A percentile compares a stretch with the other conserved stretches of the same genome.
phyloP scores from a whole-genome alignment of 2,888 invertebrate species.

The Pachymerium ferrugineum region DNA sequence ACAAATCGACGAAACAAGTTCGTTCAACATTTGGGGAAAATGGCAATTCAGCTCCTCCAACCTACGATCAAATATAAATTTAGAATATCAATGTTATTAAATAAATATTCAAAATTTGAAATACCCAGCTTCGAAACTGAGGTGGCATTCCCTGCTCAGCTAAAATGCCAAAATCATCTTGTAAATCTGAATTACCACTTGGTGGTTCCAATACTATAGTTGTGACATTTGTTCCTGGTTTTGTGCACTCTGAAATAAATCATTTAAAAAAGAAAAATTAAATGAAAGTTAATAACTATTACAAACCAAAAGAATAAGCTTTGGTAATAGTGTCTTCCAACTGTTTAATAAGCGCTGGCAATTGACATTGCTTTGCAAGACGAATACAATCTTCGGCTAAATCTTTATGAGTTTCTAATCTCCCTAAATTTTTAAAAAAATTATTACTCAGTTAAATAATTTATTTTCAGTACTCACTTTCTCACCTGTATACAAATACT shows the following conservation, averaged over 20 bases:
- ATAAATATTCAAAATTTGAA: too few relatives aligned
- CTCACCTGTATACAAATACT: conserved; percentile 50
- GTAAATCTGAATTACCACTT: conserved; percentile 42
- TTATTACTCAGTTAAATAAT: neutral
- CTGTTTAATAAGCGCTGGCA: conserved; percentile 43
- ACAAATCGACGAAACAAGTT: conserved; percentile 47
- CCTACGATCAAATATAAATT: conserved; percentile 31
- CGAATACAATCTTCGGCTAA: conserved; percentile 46
- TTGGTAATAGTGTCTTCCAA: conserved; percentile 46
- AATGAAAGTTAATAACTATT: neutral
- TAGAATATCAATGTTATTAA: too few relatives aligned
- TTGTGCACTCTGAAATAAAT: conserved; percentile 40
- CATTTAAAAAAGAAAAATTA: conserved; percentile 25
- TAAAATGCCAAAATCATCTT: conserved; percentile 47
- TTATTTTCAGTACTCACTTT: neutral
- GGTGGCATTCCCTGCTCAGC: conserved; percentile 48
- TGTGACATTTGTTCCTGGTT: conserved; percentile 48
- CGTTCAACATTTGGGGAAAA: conserved; percentile 45
- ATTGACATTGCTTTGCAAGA: conserved; percentile 49
- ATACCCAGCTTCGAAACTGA: conserved; percentile 43
- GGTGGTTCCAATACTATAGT: conserved; percentile 48
- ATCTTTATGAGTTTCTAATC: conserved; percentile 47
- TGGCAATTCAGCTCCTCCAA: conserved; percentile 45
- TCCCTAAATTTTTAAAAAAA: conserved; percentile 40
- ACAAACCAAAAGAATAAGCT: conserved; percentile 46